Evolutionary conservation across 2,888 invertebrate species (phyloP), one percentile per base, ranked within the genome.

Genomic region (Pediacus dermestoides): DNA sequence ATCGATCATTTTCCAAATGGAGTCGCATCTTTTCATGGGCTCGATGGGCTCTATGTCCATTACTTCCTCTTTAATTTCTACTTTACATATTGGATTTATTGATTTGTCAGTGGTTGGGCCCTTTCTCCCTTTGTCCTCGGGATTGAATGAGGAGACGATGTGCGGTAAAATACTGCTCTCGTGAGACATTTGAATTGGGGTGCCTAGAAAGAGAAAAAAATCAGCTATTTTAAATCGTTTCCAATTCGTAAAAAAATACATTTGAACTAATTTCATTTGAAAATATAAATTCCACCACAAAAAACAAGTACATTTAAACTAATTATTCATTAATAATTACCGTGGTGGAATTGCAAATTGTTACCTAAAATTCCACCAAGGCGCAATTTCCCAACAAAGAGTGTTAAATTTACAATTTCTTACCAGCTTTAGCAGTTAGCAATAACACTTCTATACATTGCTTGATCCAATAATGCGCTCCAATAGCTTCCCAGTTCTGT

Each of bases 401-500:
- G n/a, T n/a, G n/a, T 3, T n/a, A 23, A 23, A 23, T 3, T 3
- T 23, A 3, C 23, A 23, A n/a, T n/a, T n/a, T n/a, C 26, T 25
- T 53, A 78, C 78, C 76, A 8, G 75, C 66, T 4, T 76, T 81
- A 9, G 89, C 85, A 0, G 92, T 91, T 2, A 88, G 82, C 7
- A 94, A 75, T 4, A 95, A 68, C 16, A 96, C 68, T 64, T 96
- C 94, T 27, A 95, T 83, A 58, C 93, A 93, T 66, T 96, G 96
- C 62, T 95, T 95, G 53, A 97, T 92, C 97, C 97, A 99, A 67
- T 88, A 97, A 65, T 96, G 92, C 1, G 87, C 84, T 0, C 92
- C 92, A 68, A 97, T 95, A 1, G 89, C 84, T 57, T 96, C 94
- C 97, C 97, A 97, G 64, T 93, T 94, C 67, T 97, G 96, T 4